phyloP scores from a whole-genome alignment of 2,113 vertebrate species.

The Tetraodon nigroviridis region DNA sequence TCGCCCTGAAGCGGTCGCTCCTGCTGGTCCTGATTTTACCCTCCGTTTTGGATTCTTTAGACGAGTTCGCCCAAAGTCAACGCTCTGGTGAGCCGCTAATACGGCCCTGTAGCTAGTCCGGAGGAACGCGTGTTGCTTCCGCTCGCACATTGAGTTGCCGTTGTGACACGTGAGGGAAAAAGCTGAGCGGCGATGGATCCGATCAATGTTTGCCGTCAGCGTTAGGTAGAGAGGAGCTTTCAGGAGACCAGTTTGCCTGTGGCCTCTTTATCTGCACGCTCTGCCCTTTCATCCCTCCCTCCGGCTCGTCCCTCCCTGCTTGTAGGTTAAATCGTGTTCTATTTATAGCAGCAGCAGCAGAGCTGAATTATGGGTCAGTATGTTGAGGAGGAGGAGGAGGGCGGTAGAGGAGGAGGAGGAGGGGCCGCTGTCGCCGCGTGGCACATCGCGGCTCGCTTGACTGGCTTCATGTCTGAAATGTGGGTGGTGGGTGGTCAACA shows the following conservation, averaged over 20 bases:
- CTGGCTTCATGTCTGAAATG: slow-evolving; percentile 3
- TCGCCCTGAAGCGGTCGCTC: slow-evolving; percentile 13
- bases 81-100: slow-evolving; percentile 9
- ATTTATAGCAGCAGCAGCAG: slow-evolving; percentile 55
- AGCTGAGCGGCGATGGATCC: background rate
- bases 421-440: slow-evolving; percentile 19
- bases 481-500: background rate
- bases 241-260: slow-evolving; percentile 17
- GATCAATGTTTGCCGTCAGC: background rate
- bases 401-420: too few species aligned
- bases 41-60: background rate
- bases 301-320: slow-evolving; percentile 10
- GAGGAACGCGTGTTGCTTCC: slow-evolving; percentile 31
- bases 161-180: background rate
- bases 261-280: slow-evolving; percentile 13
- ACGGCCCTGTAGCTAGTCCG: slow-evolving; percentile 11
- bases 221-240: background rate
- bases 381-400: slow-evolving; percentile 57
- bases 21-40: background rate
- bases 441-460: slow-evolving; percentile 17
- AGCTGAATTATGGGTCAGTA: slow-evolving; percentile 63
- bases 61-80: background rate
- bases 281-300: slow-evolving; percentile 14
- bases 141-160: background rate
- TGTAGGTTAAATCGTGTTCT: slow-evolving; percentile 62